Percentiles rank a stretch among this genome's conserved stretches.
phyloP scores from a whole-genome alignment of 2,888 invertebrate genomes.

The Torymus texanus region DNA sequence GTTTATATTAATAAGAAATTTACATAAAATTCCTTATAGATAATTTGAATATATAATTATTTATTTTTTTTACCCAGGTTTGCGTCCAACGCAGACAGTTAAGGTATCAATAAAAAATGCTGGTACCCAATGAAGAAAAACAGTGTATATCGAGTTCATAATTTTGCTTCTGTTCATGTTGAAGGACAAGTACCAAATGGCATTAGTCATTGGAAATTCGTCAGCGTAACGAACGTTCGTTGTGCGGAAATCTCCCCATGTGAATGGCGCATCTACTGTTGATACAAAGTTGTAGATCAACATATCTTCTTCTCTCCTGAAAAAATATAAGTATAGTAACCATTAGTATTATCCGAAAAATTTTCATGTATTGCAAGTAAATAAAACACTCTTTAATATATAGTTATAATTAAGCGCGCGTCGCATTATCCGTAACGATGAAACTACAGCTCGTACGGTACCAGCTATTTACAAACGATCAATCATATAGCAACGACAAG shows the following conservation, averaged over 20 bases:
- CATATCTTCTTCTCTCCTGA: constrained; percentile 72
- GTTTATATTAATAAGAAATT: neutral
- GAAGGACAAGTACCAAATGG: constrained; percentile 80
- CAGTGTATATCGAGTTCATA: constrained; percentile 77
- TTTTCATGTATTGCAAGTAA: no score
- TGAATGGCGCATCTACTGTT: constrained; percentile 85
- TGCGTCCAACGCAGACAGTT: constrained; percentile 80
- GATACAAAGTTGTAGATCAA: constrained; percentile 92
- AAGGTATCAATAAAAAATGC: constrained; percentile 82
- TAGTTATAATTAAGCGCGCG: no score
- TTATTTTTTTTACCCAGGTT: constrained; percentile 78
- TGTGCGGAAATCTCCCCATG: constrained; percentile 84
- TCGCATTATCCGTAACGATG: no score
- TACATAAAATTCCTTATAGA: no score
- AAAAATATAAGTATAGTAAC: constrained; percentile 10
- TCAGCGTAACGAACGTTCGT: constrained; percentile 77
- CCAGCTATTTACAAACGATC: no score
- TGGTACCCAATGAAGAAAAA: constrained; percentile 84
- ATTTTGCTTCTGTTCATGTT: constrained; percentile 78
- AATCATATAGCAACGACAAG: no score
- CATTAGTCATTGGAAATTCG: constrained; percentile 76
- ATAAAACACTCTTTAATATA: no score
- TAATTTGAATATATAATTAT: no score
- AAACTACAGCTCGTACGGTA: no score
- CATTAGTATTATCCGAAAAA: no score